These are phyloP conservation scores for Pterocles orientalis DNA, from an alignment of 2,113 vertebrate species.

Conservation along the genomic window DNA sequence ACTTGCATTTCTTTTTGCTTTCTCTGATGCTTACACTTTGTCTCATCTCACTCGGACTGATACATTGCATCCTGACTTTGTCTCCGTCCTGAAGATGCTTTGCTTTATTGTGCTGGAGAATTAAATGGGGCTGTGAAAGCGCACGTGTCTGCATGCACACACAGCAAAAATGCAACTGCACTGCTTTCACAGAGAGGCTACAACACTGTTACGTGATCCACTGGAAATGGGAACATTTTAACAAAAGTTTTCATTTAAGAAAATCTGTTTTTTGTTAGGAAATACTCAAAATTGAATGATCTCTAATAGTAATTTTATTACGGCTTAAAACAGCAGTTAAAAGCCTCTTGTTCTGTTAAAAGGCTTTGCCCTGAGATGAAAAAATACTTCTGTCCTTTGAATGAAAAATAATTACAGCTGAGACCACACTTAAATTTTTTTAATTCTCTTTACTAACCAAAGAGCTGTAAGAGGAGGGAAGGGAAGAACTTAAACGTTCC, in stretches of 20 bases:
- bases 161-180: not conserved
- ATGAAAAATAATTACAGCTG: not conserved
- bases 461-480: not conserved
- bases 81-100: not conserved
- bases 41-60: not conserved
- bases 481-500: not conserved
- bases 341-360: not conserved
- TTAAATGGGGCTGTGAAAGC: not conserved
- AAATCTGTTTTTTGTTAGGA: not conserved
- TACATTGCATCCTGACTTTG: not conserved
- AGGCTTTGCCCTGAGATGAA: not conserved
- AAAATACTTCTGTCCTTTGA: not conserved
- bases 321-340: not conserved
- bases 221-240: not conserved
- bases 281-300: not conserved
- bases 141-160: fast-evolving
- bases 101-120: not conserved
- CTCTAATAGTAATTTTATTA: not conserved
- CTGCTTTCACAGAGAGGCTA: not conserved
- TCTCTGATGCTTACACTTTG: not conserved
- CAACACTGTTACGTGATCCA: not conserved
- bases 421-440: not conserved
- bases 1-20: not conserved
- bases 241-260: not conserved
- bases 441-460: not conserved